Base-by-base conservation (phyloP, 2,888 invertebrate genomes). In the Maniola hyperantus region DNA sequence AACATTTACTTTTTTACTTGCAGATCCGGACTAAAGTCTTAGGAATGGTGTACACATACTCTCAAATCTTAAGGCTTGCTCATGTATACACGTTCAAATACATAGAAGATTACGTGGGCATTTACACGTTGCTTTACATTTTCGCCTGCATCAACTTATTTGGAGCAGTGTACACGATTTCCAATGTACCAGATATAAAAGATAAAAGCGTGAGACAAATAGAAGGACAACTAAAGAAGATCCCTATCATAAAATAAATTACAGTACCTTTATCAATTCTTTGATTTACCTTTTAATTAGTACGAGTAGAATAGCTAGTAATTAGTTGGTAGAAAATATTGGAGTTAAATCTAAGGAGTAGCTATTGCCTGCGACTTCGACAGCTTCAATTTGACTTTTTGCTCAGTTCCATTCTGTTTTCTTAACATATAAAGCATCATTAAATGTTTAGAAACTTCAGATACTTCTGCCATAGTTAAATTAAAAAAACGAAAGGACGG, bases 1-100 rank as follows among this genome's bases (percentile, higher is more conserved):
- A n/a, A 11, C 1, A 5, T 8, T 42, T n/a, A n/a, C 6, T 7
- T 57, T 60, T 60, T 61, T 67, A 62, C 36, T 85, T 84, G 20
- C 88, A 91, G 91, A 81, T 89, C 11, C 78, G 89, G 36, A 79
- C 87, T 11, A 83, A 81, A 0, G 72, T 87, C 13, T 50, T 89
- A 5, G 83, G 81, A 1, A 58, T 81, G 0, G 67, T 89, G 0
- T 87, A 80, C 76, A 71, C 79, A 0, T 89, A 85, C 67, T 79
- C 83, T 0, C 86, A 89, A 74, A 65, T 87, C 5, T 68, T 90
- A 2, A 85, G 83, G 66, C 75, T 91, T 0, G 48, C 73, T 0
- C 91, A 89, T 71, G 74, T 87, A 69, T 83, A 86, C 70, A 81
- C 85, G 39, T 84, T 85, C 77, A 73, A 79, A 67, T 85, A 85